Evolutionary conservation across 2,113 vertebrate genomes (phyloP).

Genomic region (Scatophagus argus): DNA sequence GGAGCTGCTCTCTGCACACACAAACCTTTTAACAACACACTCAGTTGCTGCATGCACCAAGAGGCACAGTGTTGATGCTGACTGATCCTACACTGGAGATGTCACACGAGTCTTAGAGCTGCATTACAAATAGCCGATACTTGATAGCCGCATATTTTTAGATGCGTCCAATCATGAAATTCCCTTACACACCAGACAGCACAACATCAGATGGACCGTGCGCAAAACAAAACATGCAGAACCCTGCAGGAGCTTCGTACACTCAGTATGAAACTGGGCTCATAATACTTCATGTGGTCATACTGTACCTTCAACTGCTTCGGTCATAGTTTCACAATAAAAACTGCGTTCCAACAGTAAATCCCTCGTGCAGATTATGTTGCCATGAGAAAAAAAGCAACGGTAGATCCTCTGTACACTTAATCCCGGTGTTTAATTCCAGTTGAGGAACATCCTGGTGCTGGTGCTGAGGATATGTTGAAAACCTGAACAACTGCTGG

Average conservation of each 20-base stretch:
- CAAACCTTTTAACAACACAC: too few relatives aligned
- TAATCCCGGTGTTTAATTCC: slow-evolving; percentile 55
- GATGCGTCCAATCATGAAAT: slow-evolving; percentile 57
- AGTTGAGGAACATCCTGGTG: neutral
- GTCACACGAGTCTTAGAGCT: slow-evolving; percentile 26
- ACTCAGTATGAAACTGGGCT: neutral
- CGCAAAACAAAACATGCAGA: slow-evolving; percentile 34
- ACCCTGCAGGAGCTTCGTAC: neutral
- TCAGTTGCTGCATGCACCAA: too few relatives aligned
- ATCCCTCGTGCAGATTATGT: slow-evolving; percentile 49
- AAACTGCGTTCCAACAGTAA: slow-evolving; percentile 18
- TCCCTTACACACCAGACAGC: slow-evolving; percentile 4
- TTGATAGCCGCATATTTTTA: slow-evolving; percentile 77
- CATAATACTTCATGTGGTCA: neutral
- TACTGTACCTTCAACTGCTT: slow-evolving; percentile 74
- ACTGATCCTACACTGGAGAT: slow-evolving; percentile 4
- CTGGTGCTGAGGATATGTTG: neutral
- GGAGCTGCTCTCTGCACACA: neutral
- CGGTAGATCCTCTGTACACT: slow-evolving; percentile 19
- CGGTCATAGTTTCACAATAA: slow-evolving; percentile 65
- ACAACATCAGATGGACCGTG: slow-evolving; percentile 11
- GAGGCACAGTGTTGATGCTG: slow-evolving; percentile 29
- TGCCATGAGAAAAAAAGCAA: slow-evolving; percentile 61
- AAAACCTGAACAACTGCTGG: neutral
- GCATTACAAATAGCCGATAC: slow-evolving; percentile 67